Base-by-base conservation (phyloP, 2,113 vertebrate genomes). In the Dolichotis patagonum region DNA sequence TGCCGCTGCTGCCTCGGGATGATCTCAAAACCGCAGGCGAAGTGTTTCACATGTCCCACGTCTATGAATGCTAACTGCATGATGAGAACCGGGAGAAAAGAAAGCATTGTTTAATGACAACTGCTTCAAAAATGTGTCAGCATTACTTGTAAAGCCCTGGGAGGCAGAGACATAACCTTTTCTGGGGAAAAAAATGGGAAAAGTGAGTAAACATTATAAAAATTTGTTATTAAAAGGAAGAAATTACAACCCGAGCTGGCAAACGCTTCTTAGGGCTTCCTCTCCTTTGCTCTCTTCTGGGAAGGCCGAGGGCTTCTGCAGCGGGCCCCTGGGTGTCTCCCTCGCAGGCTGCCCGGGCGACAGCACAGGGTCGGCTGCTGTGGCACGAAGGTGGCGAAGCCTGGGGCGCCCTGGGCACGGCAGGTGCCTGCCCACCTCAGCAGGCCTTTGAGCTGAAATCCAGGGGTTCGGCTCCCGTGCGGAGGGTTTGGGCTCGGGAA, bases 131-230 rank as follows among this genome's bases (percentile, higher is more conserved):
- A 96, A 96, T 97, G 93, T 96, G 84, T 89, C 73, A 78, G 62
- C 16, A 54, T 94, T 75, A 94, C 89, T 95, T 93, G 62, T 67
- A 96, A 97, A 98, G 58, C 91, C 80, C 94, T 91, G 89, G 95
- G 96, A 96, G 98, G 93, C 81, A 93, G 84, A 91, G 82, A 88
- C 88, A 92, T 41, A 94, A 88, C 81, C 60, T 97, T 96, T 98
- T 90, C 94, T 78, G 92, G 92, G 88, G 32, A 96, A 92, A 88
- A 88, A 80, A 71, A 46, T 32, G 60, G 83, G 77, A 81, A 82
- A 95, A 96, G 96, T 97, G 96, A 97, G 85, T 96, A 96, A 96
- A 97, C 38, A 81, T 96, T 81, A 91, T 41, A 96, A 97, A 95
- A 98, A 97, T 93, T 94, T 94, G 75, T 97, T 91, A 92, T 88